Evolutionary conservation across 2,888 invertebrate genomes (phyloP).

Genomic region (Drosophila niveifrons): DNA sequence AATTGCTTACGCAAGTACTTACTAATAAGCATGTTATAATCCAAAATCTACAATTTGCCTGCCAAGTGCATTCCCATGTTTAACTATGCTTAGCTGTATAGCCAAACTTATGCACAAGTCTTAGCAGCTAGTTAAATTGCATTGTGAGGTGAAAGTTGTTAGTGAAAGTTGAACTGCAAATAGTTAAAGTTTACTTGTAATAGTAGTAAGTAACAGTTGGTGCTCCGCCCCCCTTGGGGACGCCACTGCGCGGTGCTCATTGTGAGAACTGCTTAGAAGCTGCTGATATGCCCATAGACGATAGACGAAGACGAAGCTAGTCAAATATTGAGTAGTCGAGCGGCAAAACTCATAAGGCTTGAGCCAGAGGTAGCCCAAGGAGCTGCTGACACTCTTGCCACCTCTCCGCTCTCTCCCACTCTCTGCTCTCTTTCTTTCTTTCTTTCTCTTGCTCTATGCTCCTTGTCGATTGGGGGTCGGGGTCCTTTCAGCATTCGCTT

Average conservation of each 20-base stretch:
- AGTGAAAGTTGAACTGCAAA: constrained; percentile 4
- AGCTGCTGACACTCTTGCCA: constrained; percentile 12
- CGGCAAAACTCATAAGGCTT: constrained; percentile 56
- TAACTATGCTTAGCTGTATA: not conserved
- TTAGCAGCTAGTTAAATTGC: not conserved
- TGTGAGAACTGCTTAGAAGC: constrained; percentile 15
- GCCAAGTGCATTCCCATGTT: not conserved
- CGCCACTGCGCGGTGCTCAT: constrained; percentile 9
- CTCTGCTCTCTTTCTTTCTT: not conserved
- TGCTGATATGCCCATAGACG: constrained; percentile 38
- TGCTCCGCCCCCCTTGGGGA: constrained; percentile 5
- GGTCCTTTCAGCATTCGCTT: constrained; percentile 62
- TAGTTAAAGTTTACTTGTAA: not conserved
- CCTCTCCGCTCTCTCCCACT: not conserved
- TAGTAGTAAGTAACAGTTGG: not conserved
- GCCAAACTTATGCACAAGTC: not conserved
- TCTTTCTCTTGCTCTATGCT: not conserved
- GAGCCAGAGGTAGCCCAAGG: constrained; percentile 36
- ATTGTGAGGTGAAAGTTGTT: not conserved
- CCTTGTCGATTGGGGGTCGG: constrained; percentile 21
- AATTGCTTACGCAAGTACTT: not conserved
- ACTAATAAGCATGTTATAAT: not conserved
- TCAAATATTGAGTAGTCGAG: constrained; percentile 59
- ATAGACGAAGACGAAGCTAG: constrained; percentile 31
- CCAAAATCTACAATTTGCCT: not conserved